A percentile compares a stretch with the other conserved stretches of the same genome.
Evolutionary conservation across 2,888 invertebrate genomes (phyloP).

Genomic region (Napeogenes inachia): DNA sequence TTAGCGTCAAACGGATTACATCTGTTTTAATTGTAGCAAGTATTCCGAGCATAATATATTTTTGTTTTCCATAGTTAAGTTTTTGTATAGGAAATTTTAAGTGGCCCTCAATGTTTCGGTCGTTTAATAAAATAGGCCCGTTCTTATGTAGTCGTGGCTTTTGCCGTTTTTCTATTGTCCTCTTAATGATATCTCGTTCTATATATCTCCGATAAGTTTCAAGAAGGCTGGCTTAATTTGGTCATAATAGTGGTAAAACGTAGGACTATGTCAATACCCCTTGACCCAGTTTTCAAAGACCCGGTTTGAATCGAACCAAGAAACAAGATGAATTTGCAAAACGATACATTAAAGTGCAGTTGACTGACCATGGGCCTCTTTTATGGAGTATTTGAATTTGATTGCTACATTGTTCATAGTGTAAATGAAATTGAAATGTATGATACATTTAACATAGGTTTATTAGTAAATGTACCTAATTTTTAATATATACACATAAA

Average conservation of each 20-base stretch:
- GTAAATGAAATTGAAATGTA: not conserved
- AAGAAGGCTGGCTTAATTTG: slow-evolving; percentile 10
- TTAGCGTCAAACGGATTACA: not conserved
- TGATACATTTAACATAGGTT: not conserved
- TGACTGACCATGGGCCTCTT: slow-evolving; percentile 9
- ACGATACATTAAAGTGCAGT: slow-evolving; percentile 18
- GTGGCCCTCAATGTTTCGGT: not conserved
- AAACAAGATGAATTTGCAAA: slow-evolving; percentile 15
- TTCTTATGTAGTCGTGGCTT: slow-evolving; percentile 9
- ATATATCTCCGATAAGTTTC: slow-evolving; percentile 21
- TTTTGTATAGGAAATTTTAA: not conserved
- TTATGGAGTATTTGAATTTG: not conserved
- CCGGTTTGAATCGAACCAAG: slow-evolving; percentile 16
- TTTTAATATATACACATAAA: too few species aligned
- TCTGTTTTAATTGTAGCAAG: not conserved
- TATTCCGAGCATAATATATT: not conserved
- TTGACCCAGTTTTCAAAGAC: slow-evolving; percentile 20
- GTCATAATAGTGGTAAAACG: slow-evolving; percentile 14
- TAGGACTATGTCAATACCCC: slow-evolving; percentile 19
- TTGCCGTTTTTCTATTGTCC: slow-evolving; percentile 13
- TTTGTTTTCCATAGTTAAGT: not conserved
- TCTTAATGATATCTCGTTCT: slow-evolving; percentile 13
- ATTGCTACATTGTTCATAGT: not conserved
- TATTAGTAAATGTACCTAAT: too few species aligned
- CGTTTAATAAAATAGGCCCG: slow-evolving; percentile 10